Base-by-base conservation (phyloP, 35 echinoderm and acorn worm species). In the Ophioderma brevispina region DNA sequence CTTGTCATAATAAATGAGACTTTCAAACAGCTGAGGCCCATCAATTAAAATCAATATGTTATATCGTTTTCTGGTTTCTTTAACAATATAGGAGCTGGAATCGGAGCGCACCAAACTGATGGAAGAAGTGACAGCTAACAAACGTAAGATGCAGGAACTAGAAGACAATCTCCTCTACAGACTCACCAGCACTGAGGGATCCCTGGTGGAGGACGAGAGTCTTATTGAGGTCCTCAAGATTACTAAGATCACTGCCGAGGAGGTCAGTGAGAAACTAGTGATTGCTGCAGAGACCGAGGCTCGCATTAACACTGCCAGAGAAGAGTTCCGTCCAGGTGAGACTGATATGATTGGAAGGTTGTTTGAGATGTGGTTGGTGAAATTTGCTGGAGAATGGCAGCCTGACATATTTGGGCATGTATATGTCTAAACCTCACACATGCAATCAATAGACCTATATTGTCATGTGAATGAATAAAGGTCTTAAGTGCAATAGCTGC, bases 51-150 rank as follows among this genome's bases (percentile, higher is more conserved):
- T n/a, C n/a, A n/a, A n/a, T n/a, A n/a, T n/a, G n/a, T n/a, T n/a
- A n/a, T n/a, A n/a, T n/a, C n/a, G n/a, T n/a, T n/a, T n/a, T n/a
- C n/a, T n/a, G n/a, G n/a, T n/a, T n/a, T n/a, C n/a, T n/a, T n/a
- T n/a, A n/a, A n/a, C n/a, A n/a, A n/a, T n/a, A 37, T 79, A 98
- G 92, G 96, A 98, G 87, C 90, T 98, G 1, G 96, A 98, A 55
- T 86, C 96, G 0, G 96, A 98, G 42, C 86, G 96, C 36, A 92
- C 87, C 40, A 98, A 98, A 59, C 87, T 98, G 86, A 98, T 98
- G 96, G 96, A 98, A 79, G 96, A 98, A 76, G 96, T 98, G 18
- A 98, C 92, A n/a, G 92, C 92, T 34, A 98, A 98, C 86, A 94
- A 94, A 75, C 87, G 92, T 30, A 98, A 98, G 87, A 98, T 98